Base-by-base conservation (phyloP, 2,888 invertebrate species). In the Meta bourneti region DNA sequence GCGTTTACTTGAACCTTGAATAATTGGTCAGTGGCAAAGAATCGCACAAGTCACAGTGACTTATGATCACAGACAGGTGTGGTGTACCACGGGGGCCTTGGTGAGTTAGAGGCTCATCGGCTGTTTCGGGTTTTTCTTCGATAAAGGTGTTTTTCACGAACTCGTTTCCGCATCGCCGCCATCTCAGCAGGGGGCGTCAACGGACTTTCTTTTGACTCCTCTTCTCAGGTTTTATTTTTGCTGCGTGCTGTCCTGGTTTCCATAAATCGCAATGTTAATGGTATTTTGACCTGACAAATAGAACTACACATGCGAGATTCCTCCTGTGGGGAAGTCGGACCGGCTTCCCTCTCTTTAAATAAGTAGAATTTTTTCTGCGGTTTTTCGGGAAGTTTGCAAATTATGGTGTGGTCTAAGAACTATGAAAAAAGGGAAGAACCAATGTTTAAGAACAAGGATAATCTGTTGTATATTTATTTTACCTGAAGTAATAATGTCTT, bases 41-140 rank as follows among this genome's bases (percentile, higher is more conserved):
- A 19, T 61, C 34, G 61, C 61, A 80, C 80, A 61, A 80, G 61
- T 52, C 34, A 20, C 80, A 20, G 54, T 80, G 80, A 80, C 80
- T 80, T 80, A 80, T 79, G n/a, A n/a, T 61, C 80, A 20, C 79
- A 54, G 61, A 54, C 80, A 80, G 80, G 80, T 80, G 80, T 61
- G 80, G 80, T 61, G 13, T 11, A 61, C 80, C 61, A 34, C 80
- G 61, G 49, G n/a, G 51, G 78, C 49, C 19, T 72, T 48, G n/a
- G 78, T 78, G 48, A 49, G 51, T 49, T 48, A 78, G 51, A 9
- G 75, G 16, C 75, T 7, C 70, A 70, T n/a, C 70, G 69, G 16
- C 69, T 69, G 16, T 69, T 69, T 69, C 69, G 19, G 19, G 19
- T 9, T 20, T 77, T 77, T 7, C n/a, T 77, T 48, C 49, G 13